Base-by-base conservation (phyloP, 2,888 invertebrate species). In the Drosophila helvetica region DNA sequence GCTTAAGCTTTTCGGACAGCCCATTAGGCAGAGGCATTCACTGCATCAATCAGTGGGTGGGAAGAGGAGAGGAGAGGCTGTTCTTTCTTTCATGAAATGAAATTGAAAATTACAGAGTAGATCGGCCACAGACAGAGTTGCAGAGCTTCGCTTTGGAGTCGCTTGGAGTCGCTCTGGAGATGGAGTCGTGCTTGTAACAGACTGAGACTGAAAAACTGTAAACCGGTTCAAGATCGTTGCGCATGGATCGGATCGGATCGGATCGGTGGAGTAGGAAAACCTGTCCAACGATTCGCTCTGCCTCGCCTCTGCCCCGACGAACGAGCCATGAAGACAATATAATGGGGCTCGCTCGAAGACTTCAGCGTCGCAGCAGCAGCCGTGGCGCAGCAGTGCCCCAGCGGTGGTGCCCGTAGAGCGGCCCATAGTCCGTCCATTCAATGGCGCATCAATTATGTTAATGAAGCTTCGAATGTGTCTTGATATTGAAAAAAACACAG, bases 391-490 rank as follows among this genome's bases (percentile, higher is more conserved):
- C 15, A 38, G 25, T 7, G 25, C 25, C 25, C 1, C 25, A 25
- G 25, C 27, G 8, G 27, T n/a, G n/a, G n/a, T n/a, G n/a, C n/a
- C n/a, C n/a, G n/a, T n/a, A 27, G 27, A 22, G 33, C 5, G 33
- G 38, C 38, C 38, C 38, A 38, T 38, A n/a, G 38, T 15, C 55
- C 68, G 38, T 15, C 55, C 68, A 48, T 68, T 74, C 82, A 80
- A 88, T 82, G 83, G 83, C 86, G 86, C 83, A 84, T 84, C 83
- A 84, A 84, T 84, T 88, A 84, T 84, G 83, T 78, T 84, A 84
- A 84, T 84, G 88, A 84, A 88, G 83, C 79, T 79, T 75, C 74
- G 68, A 84, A 77, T 82, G 83, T 82, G 75, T 66, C 79, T 79
- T 82, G 79, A 79, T 82, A 88, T 88, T 82, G 88, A 68, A 81